Evolutionary conservation across 2,888 invertebrate species (phyloP).

Genomic region (Drosophila borborema): DNA sequence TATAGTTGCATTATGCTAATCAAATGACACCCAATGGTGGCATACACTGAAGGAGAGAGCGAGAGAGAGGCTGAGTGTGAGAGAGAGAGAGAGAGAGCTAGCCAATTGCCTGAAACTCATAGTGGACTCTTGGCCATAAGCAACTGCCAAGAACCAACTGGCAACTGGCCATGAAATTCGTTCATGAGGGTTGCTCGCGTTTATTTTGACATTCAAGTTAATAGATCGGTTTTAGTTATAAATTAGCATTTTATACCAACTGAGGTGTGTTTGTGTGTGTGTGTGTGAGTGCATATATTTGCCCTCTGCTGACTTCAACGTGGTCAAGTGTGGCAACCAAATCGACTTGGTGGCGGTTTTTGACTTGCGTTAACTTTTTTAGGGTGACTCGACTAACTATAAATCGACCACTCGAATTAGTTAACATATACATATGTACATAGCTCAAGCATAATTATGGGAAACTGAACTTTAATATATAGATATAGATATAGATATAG

Average conservation of each 20-base stretch:
- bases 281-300: conserved; percentile 27
- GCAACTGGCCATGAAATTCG: conserved; percentile 47
- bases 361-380: conserved; percentile 16
- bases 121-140: conserved; percentile 38
- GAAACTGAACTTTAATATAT: neutral
- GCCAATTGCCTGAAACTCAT: conserved; percentile 47
- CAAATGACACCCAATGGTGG: conserved; percentile 81
- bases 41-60: conserved; percentile 33
- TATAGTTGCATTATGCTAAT: conserved; percentile 81
- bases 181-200: conserved; percentile 62
- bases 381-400: conserved; percentile 44
- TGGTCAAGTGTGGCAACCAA: conserved; percentile 58
- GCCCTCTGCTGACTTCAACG: conserved; percentile 35
- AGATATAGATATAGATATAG: neutral
- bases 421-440: conserved; percentile 16
- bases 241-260: conserved; percentile 76
- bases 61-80: neutral
- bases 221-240: conserved; percentile 80
- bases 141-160: conserved; percentile 21
- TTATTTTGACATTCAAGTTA: conserved; percentile 80
- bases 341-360: conserved; percentile 48
- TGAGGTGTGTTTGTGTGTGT: conserved; percentile 9
- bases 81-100: conserved; percentile 8
- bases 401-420: conserved; percentile 44
- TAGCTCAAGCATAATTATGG: neutral